phyloP scores from a whole-genome alignment of 2,797 vertebrate genomes.

The Salmo trutta region DNA sequence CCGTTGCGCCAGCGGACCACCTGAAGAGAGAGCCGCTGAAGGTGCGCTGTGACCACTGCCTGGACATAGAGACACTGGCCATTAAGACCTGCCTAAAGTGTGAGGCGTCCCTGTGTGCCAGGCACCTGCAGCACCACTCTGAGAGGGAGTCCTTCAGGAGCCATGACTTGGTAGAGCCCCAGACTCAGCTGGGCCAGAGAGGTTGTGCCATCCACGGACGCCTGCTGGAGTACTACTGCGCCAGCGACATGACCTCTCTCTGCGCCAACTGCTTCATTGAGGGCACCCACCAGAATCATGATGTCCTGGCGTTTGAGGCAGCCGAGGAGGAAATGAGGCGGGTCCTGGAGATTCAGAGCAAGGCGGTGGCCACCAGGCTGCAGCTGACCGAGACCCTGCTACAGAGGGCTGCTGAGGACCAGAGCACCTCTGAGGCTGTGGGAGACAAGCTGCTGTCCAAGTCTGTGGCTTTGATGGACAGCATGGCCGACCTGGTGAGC shows the following conservation, averaged over 20 bases:
- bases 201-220: constrained; percentile 64
- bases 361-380: constrained; percentile 64
- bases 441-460: constrained; percentile 65
- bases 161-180: constrained; percentile 65
- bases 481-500: constrained; percentile 60
- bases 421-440: constrained; percentile 45
- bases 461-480: constrained; percentile 61
- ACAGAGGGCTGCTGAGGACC: constrained; percentile 56
- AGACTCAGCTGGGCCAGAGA: neutral
- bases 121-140: constrained; percentile 73
- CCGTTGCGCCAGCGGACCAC: neutral
- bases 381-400: constrained; percentile 64
- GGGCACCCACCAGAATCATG: constrained; percentile 68
- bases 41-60: constrained; percentile 68
- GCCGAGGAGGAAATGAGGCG: constrained; percentile 72
- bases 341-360: constrained; percentile 57
- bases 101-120: constrained; percentile 71
- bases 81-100: constrained; percentile 77
- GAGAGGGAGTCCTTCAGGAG: constrained; percentile 57
- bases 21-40: neutral
- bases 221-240: constrained; percentile 74
- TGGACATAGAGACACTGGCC: constrained; percentile 45
- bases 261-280: constrained; percentile 64
- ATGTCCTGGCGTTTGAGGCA: constrained; percentile 67
- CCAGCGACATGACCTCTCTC: constrained; percentile 54